A percentile compares a stretch with the other conserved stretches of the same genome.
phyloP scores from a whole-genome alignment of 2,888 invertebrate species.

The Halocaridina rubra region DNA sequence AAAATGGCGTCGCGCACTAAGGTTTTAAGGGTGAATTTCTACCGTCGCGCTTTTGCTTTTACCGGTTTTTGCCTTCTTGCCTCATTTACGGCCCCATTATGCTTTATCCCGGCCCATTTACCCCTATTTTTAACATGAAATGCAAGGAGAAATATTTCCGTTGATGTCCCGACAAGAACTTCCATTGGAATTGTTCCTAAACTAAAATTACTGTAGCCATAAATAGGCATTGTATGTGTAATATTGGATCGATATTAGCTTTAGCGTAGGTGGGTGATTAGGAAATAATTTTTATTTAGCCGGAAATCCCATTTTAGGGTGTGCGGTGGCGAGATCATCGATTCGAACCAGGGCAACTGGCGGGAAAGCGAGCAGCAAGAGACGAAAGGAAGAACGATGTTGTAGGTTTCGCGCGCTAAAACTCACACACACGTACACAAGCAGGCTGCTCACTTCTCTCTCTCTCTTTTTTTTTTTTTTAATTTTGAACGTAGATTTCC shows the following conservation, averaged over 20 bases:
- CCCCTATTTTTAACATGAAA: neutral
- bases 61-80: neutral
- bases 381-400: neutral
- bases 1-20: conserved; percentile 53
- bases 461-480: no score
- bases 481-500: no score
- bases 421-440: no score
- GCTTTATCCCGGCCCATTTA: neutral
- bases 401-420: conserved; percentile 27
- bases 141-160: no score
- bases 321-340: conserved; percentile 29
- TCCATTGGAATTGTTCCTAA: neutral
- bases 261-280: neutral
- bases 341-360: conserved; percentile 41
- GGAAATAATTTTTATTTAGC: neutral
- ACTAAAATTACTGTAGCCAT: neutral
- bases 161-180: no score
- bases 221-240: neutral
- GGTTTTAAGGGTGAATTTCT: conserved; percentile 46
- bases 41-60: conserved; percentile 15
- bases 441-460: neutral
- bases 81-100: neutral
- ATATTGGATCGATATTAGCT: neutral
- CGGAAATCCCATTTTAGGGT: conserved; percentile 27
- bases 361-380: neutral